Percentiles rank a stretch among this genome's conserved stretches.
Conservation (phyloP, 2,797 vertebrate genomes). For the Pagetopsis macropterus region DNA sequence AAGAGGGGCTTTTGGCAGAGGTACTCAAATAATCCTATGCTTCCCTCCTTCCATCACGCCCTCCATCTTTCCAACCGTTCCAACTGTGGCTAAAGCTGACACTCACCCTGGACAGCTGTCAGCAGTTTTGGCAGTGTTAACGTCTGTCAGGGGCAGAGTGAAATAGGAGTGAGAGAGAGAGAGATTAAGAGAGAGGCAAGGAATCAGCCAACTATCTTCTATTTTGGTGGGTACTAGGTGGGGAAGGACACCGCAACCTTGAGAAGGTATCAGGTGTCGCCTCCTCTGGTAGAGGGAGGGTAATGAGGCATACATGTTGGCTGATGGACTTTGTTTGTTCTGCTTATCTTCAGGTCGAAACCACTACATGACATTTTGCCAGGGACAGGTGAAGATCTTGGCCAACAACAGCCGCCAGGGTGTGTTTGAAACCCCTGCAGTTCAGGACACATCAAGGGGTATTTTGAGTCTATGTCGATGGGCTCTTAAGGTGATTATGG, state of each 20-base stretch:
- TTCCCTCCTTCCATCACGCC: constrained; percentile 40
- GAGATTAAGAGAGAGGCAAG: constrained; percentile 22
- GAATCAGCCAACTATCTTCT: constrained; percentile 36
- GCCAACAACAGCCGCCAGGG: constrained; percentile 2
- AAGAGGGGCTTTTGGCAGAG: constrained; percentile 67
- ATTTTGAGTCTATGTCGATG: constrained; percentile 3
- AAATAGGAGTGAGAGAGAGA: constrained; percentile 19
- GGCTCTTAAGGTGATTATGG: constrained; percentile 2
- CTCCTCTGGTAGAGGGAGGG: constrained; percentile 60
- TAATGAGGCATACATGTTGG: constrained; percentile 66
- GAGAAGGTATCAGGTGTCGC: constrained; percentile 68
- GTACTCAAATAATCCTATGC: constrained; percentile 53
- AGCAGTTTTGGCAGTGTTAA: constrained; percentile 67
- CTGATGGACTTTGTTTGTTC: constrained; percentile 59
- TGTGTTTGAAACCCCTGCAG: not conserved
- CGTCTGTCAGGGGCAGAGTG: constrained; percentile 58
- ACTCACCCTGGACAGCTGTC: constrained; percentile 66
- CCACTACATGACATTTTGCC: constrained; percentile 37
- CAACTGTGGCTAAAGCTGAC: constrained; percentile 77
- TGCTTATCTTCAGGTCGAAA: constrained; percentile 59
- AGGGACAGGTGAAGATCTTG: constrained; percentile 42
- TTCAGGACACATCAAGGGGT: not conserved
- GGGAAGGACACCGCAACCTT: constrained; percentile 70
- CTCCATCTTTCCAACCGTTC: constrained; percentile 55
- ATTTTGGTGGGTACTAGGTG: constrained; percentile 47